A percentile compares a stretch with the other conserved stretches of the same genome.
Conservation (phyloP, 2,113 vertebrate genomes). For the Capra hircus region DNA sequence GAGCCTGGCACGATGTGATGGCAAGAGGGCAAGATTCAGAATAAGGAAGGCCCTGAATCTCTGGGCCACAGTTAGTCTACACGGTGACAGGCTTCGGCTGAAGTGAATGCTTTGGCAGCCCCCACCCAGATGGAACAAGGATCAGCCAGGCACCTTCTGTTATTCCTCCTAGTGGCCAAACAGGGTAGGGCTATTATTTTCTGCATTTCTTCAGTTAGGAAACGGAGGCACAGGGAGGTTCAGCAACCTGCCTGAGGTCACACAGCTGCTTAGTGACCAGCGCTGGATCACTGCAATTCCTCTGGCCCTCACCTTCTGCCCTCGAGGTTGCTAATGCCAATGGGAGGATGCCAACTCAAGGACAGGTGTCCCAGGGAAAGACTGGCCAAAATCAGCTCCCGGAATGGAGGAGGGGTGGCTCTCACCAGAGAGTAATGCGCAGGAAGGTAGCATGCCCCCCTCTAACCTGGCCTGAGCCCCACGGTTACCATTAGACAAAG, state of each 20-base stretch:
- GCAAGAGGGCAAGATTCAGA: neutral
- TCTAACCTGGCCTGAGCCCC: neutral
- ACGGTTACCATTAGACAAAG: rapidly evolving
- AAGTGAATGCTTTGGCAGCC: too few relatives aligned
- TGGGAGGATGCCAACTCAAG: neutral
- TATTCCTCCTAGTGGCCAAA: rapidly evolving
- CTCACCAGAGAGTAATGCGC: rapidly evolving
- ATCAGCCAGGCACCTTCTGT: neutral
- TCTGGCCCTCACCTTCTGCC: too few relatives aligned
- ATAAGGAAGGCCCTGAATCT: neutral
- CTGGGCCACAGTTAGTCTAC: neutral
- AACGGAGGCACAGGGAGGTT: neutral
- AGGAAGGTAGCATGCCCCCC: rapidly evolving
- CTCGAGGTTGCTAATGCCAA: neutral
- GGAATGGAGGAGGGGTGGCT: rapidly evolving
- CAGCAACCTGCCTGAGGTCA: neutral
- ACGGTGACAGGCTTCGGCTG: neutral
- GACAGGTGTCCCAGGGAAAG: rapidly evolving
- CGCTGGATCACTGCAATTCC: neutral
- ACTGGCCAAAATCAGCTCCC: neutral
- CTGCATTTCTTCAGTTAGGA: neutral
- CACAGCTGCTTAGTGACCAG: neutral
- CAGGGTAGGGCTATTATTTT: rapidly evolving
- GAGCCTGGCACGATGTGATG: neutral
- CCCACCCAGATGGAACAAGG: neutral